Evolutionary conservation across 1,140 invertebrate species (phyloP).

Genomic region (Pseudomyrmex sp.): DNA sequence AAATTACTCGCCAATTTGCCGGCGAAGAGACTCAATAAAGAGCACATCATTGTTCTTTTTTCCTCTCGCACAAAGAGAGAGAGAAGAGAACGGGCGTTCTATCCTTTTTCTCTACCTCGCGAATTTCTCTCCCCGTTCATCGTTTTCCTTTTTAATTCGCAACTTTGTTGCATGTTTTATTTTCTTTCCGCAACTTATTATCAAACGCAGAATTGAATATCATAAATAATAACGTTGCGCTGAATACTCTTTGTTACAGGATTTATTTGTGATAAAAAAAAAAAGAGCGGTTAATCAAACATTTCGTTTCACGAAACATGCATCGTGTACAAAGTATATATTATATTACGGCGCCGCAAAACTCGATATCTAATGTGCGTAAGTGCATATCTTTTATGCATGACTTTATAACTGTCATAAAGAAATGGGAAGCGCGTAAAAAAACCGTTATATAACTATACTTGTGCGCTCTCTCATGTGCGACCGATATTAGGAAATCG

Average conservation of each 20-base stretch:
- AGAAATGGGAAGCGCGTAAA: not conserved
- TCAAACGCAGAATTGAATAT: slow-evolving; percentile 27
- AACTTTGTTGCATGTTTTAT: slow-evolving; percentile 23
- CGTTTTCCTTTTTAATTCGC: slow-evolving; percentile 30
- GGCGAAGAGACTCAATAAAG: slow-evolving; percentile 39
- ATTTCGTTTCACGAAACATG: not conserved
- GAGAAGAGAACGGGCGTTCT: not conserved
- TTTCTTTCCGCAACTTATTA: slow-evolving; percentile 2
- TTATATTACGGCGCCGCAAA: not conserved
- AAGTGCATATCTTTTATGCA: not conserved
- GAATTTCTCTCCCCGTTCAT: slow-evolving; percentile 24
- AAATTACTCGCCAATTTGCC: slow-evolving; percentile 14
- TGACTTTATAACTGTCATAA: slow-evolving; percentile 21
- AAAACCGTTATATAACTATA: slow-evolving; percentile 38
- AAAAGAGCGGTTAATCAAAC: slow-evolving; percentile 8
- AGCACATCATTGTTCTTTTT: slow-evolving; percentile 15
- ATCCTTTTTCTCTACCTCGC: not conserved
- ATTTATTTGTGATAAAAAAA: slow-evolving; percentile 7
- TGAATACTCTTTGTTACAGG: slow-evolving; percentile 1
- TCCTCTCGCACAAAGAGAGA: not conserved
- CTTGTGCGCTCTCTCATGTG: slow-evolving; percentile 23
- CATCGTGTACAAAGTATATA: not conserved
- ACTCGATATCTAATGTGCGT: not conserved
- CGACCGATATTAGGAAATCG: slow-evolving; percentile 21
- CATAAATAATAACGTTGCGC: slow-evolving; percentile 10